Percentiles rank a stretch among this genome's conserved stretches.
These are phyloP conservation scores for Chalcosyrphus nemorum DNA, from an alignment of 2,888 invertebrate genomes.

Conservation along the genomic window DNA sequence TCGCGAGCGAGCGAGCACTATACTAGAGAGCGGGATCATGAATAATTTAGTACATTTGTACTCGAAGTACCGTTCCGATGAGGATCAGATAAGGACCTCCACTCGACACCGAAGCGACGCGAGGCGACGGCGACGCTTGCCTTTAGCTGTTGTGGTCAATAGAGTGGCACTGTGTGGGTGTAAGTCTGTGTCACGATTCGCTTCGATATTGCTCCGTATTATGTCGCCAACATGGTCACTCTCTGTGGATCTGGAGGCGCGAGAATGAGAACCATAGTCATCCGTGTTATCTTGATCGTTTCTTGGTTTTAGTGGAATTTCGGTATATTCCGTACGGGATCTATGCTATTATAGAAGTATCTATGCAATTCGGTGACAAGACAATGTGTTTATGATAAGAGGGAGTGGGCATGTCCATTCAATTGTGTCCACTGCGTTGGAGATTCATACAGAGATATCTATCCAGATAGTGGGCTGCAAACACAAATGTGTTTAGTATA, in stretches of 20 bases:
- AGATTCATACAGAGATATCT: conserved; percentile 53
- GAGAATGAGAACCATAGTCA: conserved; percentile 38
- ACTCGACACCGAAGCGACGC: conserved; percentile 5
- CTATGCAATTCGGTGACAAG: conserved; percentile 56
- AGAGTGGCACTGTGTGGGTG: conserved; percentile 59
- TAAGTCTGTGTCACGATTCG: conserved; percentile 50
- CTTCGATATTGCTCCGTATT: conserved; percentile 72
- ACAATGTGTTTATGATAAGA: conserved; percentile 69
- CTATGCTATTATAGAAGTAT: conserved; percentile 46
- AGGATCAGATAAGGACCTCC: conserved; percentile 68
- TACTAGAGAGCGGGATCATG: conserved; percentile 56
- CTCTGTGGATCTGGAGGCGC: conserved; percentile 46
- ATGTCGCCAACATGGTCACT: conserved; percentile 71
- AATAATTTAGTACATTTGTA: conserved; percentile 73
- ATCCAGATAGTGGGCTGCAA: conserved; percentile 49
- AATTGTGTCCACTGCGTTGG: conserved; percentile 40
- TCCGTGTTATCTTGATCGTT: conserved; percentile 56
- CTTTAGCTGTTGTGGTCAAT: conserved; percentile 34
- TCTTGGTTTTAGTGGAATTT: conserved; percentile 46
- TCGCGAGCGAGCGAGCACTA: conserved; percentile 21
- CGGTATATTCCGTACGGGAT: conserved; percentile 53
- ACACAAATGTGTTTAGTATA: conserved; percentile 18
- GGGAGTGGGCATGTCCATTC: conserved; percentile 59
- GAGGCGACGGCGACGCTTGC: not conserved
- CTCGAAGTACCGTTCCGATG: conserved; percentile 72